Percentiles rank a stretch among this genome's conserved stretches.
These are phyloP conservation scores for Candoia aspera DNA, from an alignment of 2,113 vertebrate species.

Conservation along the genomic window DNA sequence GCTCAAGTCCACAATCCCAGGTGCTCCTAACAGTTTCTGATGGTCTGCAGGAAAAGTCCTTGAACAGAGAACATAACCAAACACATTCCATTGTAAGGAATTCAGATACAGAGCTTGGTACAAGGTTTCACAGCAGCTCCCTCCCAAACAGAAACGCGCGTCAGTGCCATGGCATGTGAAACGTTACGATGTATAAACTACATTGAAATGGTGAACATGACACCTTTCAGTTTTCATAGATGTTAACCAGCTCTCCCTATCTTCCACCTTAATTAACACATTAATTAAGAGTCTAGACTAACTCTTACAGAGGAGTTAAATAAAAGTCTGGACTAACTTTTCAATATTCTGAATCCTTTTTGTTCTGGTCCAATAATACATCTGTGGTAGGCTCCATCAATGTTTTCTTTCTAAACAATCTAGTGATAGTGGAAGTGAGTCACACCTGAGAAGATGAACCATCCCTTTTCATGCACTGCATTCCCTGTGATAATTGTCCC, in stretches of 20 bases:
- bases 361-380: background rate
- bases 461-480: background rate
- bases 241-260: background rate
- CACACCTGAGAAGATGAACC: background rate
- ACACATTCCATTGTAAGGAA: no score
- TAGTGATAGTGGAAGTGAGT: background rate
- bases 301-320: background rate
- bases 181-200: no score
- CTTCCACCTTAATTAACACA: background rate
- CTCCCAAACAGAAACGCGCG: no score
- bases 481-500: background rate
- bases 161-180: no score
- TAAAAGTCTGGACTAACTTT: background rate
- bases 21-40: no score
- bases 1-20: no score
- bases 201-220: no score
- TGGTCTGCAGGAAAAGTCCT: no score
- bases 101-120: no score
- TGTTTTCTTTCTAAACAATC: background rate
- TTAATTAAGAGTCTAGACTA: background rate
- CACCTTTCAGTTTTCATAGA: background rate
- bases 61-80: no score
- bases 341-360: background rate
- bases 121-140: no score
- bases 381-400: background rate